These are phyloP conservation scores for Clarias gariepinus DNA, from an alignment of 2,113 vertebrate species.

Conservation along the genomic window DNA sequence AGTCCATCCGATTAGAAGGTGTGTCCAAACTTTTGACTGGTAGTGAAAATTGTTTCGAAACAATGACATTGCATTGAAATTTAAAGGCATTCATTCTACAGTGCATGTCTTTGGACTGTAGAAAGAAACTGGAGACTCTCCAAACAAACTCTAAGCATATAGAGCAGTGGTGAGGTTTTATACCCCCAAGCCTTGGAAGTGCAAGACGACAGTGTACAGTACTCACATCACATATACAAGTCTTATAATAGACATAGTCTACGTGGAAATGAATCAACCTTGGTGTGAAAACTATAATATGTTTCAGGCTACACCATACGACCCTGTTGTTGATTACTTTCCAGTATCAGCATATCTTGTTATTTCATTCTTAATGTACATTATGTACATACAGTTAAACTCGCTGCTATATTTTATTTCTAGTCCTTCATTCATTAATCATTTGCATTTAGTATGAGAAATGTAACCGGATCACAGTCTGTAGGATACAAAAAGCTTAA, in stretches of 20 bases:
- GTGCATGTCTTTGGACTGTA: too few relatives aligned
- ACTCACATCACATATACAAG: too few relatives aligned
- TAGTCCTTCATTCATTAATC: neutral
- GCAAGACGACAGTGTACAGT: too few relatives aligned
- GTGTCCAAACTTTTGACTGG: too few relatives aligned
- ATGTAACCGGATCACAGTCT: neutral
- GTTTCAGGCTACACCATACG: neutral
- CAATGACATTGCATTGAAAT: too few relatives aligned
- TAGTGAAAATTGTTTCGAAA: too few relatives aligned
- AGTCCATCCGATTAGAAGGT: too few relatives aligned
- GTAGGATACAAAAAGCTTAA: neutral
- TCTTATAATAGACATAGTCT: neutral
- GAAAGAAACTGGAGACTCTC: too few relatives aligned
- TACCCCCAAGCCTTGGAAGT: too few relatives aligned
- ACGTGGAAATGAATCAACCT: neutral
- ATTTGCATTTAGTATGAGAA: neutral
- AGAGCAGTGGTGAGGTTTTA: too few relatives aligned
- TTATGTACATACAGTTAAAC: neutral
- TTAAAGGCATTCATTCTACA: too few relatives aligned
- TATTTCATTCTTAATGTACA: neutral
- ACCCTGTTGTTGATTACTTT: neutral
- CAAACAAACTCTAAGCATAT: too few relatives aligned
- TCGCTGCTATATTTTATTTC: neutral
- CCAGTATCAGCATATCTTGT: neutral
- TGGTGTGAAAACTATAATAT: neutral